Evolutionary conservation across 2,888 invertebrate genomes (phyloP).

Genomic region (Toxonevra muliebris): DNA sequence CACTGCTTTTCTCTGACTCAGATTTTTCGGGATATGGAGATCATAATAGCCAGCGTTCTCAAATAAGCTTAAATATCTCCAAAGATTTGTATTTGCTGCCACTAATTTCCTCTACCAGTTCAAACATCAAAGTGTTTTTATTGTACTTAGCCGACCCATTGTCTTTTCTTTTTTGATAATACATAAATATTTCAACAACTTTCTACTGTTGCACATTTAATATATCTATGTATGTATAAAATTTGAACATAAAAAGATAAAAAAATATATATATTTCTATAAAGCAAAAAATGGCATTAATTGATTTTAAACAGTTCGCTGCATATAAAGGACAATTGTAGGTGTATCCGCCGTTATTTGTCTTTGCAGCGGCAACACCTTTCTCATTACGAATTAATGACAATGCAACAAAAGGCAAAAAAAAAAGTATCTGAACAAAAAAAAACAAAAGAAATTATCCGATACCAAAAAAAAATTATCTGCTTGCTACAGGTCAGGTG

Average conservation of each 20-base stretch:
- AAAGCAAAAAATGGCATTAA: conserved; percentile 43
- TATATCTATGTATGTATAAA: no score
- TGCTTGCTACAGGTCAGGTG: conserved; percentile 39
- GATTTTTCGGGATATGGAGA: no score
- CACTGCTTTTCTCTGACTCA: no score
- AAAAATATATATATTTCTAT: neutral
- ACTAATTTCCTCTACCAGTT: no score
- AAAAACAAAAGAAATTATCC: conserved; percentile 35
- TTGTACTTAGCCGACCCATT: no score
- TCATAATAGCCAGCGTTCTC: no score
- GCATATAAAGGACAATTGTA: conserved; percentile 26
- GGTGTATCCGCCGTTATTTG: conserved; percentile 53
- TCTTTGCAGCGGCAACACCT: conserved; percentile 52
- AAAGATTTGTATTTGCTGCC: neutral
- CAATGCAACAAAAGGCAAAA: conserved; percentile 23
- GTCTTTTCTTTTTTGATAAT: no score
- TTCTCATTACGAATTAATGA: conserved; percentile 60
- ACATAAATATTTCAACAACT: no score
- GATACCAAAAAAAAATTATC: conserved; percentile 11
- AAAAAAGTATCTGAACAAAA: conserved; percentile 29
- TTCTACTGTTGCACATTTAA: no score
- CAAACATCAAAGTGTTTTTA: no score
- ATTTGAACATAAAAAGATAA: no score
- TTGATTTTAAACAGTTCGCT: conserved; percentile 56
- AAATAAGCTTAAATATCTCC: neutral